Evolutionary conservation across 2,888 invertebrate species (phyloP).

Genomic region (Notodonta dromedarius): DNA sequence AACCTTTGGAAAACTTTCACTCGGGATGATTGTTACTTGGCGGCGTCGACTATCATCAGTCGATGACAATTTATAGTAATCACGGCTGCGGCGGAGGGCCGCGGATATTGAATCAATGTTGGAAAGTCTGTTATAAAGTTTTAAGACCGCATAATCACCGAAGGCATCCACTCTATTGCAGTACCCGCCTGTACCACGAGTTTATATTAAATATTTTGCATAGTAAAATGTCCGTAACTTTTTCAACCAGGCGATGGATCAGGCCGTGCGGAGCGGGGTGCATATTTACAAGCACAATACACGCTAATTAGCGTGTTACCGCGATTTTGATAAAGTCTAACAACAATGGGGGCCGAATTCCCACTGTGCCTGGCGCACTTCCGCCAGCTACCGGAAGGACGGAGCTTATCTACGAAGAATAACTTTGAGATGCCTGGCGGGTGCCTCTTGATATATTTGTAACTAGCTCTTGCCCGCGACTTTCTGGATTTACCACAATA

Average conservation of each 20-base stretch:
- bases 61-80: constrained; percentile 6
- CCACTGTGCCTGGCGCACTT: not conserved
- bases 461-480: no score
- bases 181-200: no score
- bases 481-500: no score
- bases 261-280: no score
- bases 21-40: not conserved
- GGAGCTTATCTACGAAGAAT: not conserved
- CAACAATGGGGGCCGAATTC: not conserved
- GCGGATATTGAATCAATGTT: constrained; percentile 1
- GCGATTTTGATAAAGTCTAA: not conserved
- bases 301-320: not conserved
- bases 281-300: not conserved
- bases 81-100: not conserved
- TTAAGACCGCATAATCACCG: not conserved
- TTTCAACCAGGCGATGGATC: no score
- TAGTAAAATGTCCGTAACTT: no score
- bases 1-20: constrained; percentile 5
- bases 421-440: not conserved
- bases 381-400: not conserved
- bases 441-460: not conserved
- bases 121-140: not conserved
- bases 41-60: not conserved
- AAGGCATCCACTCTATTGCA: not conserved
- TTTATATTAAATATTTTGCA: no score